Evolutionary conservation across 2,888 invertebrate genomes (phyloP), one percentile per base, ranked within the genome.

Genomic region (Euspilapteryx auroguttella): DNA sequence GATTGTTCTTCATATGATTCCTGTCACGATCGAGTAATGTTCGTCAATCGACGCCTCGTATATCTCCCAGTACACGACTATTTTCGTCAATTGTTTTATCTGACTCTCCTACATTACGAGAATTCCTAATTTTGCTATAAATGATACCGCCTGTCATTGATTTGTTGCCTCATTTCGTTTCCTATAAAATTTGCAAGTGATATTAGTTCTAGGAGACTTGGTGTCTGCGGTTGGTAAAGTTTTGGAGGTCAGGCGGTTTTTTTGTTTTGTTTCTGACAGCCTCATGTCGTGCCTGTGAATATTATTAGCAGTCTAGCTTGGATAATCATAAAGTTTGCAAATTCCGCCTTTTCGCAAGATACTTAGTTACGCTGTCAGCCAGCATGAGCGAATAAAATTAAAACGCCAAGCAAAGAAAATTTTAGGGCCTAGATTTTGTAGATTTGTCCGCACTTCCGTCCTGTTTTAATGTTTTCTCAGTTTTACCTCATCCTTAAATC

Each of bases 11-110:
- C 14, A 17, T 14, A 27, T 28, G 22, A 66, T 65, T 57, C 69
- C 10, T 28, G 35, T 50, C 65, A 68, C 68, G 65, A 37, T 25
- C 35, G 25, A 28, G 34, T 40, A 50, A 51, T 54, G 55, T 53
- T 45, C 50, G 41, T 47, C 52, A 52, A 64, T 66, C 47, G 68
- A 62, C 68, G 66, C 64, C 62, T 68, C 57, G 44, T 58, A 46
- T 44, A 55, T 59, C 54, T 56, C 24, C 26, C 25, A 12, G 26
- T 30, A 21, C 14, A 27, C 36, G 34, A 31, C 44, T 39, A 45
- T 58, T 62, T 62, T 47, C 50, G 50, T 43, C 55, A 47, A 44
- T 33, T 37, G 41, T 42, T 47, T 55, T 57, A 63, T 58, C 58
- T 52, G n/a, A n/a, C n/a, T 49, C 50, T 51, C 30, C 34, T 27